These are phyloP conservation scores for Physocephala rufipes DNA, from an alignment of 2,888 invertebrate genomes.

Conservation along the genomic window DNA sequence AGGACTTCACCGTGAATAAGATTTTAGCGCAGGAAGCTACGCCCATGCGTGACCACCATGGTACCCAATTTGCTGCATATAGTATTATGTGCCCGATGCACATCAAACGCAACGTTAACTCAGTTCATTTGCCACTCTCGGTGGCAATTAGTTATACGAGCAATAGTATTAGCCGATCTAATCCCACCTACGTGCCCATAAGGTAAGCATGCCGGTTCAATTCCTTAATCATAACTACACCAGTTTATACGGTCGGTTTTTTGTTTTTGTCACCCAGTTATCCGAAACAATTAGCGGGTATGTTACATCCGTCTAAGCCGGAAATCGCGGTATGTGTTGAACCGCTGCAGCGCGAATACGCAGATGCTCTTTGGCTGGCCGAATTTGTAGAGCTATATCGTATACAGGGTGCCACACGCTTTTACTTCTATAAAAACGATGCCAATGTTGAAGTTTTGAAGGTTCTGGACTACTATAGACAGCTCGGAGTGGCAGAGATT, in stretches of 20 bases:
- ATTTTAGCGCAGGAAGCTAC: constrained; percentile 58
- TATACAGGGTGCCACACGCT: constrained; percentile 65
- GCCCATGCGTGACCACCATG: constrained; percentile 67
- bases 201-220: constrained; percentile 56
- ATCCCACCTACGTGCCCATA: constrained; percentile 60
- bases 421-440: constrained; percentile 67
- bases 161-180: constrained; percentile 56
- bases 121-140: constrained; percentile 54
- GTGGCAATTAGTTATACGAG: constrained; percentile 58
- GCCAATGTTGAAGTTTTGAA: constrained; percentile 59
- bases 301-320: constrained; percentile 53
- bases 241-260: not conserved
- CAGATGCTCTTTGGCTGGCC: constrained; percentile 64
- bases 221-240: constrained; percentile 5
- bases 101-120: constrained; percentile 26
- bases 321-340: constrained; percentile 64
- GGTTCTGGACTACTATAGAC: constrained; percentile 62
- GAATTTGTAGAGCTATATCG: constrained; percentile 68
- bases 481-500: constrained; percentile 57
- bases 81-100: constrained; percentile 63
- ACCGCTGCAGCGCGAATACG: constrained; percentile 65
- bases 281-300: constrained; percentile 53
- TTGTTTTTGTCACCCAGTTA: constrained; percentile 47
- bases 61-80: constrained; percentile 65
- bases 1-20: constrained; percentile 54